Conservation (phyloP, 1,140 invertebrate species). For the Cyclina sinensis region DNA sequence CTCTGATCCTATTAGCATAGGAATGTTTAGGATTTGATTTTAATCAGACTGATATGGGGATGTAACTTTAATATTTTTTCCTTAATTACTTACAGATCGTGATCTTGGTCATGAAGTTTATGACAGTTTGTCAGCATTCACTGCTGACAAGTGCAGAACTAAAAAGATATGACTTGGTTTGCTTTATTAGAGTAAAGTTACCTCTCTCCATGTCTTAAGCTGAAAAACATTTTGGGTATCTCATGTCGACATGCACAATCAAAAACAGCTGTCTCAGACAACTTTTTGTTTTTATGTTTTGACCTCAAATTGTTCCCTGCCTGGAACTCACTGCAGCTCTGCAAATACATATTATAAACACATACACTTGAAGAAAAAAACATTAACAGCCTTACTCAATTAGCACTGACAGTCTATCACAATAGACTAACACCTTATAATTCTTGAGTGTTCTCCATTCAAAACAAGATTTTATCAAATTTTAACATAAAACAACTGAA, state of each 20-base stretch:
- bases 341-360: neutral
- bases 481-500: neutral
- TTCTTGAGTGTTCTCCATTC: neutral
- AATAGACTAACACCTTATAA: neutral
- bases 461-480: neutral
- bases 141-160: neutral
- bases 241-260: slow-evolving; percentile 64
- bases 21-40: too few relatives aligned
- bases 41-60: too few relatives aligned
- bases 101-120: neutral
- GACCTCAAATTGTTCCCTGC: slow-evolving; percentile 58
- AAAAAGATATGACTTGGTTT: too few relatives aligned
- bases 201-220: slow-evolving; percentile 69
- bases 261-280: slow-evolving; percentile 67
- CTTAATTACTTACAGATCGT: neutral
- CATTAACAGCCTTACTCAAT: neutral
- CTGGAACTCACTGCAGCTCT: slow-evolving; percentile 68
- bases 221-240: slow-evolving; percentile 60
- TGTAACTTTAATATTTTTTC: neutral
- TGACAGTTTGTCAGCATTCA: neutral
- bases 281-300: slow-evolving; percentile 53
- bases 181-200: neutral
- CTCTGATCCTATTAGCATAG: too few relatives aligned
- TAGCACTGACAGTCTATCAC: neutral
- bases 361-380: slow-evolving; percentile 7